Percentiles rank a stretch among this genome's conserved stretches.
phyloP scores from a whole-genome alignment of 2,888 invertebrate genomes.

The Melolontha melolontha region DNA sequence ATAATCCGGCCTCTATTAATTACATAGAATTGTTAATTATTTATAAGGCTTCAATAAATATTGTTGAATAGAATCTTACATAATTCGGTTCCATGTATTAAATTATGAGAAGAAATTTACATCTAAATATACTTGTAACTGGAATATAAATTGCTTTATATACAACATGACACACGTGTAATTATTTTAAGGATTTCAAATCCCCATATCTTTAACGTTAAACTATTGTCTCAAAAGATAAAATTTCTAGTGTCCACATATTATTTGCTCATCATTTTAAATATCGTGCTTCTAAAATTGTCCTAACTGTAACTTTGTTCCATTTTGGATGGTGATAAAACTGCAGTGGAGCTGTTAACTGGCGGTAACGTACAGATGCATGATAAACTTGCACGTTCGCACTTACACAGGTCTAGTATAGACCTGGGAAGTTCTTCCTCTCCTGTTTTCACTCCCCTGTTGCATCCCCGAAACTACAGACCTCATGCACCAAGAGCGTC shows the following conservation, averaged over 20 bases:
- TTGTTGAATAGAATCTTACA: too few relatives aligned
- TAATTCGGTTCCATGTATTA: too few relatives aligned
- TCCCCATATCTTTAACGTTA: not conserved
- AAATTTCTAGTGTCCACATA: constrained; percentile 22
- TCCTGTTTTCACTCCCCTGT: constrained; percentile 55
- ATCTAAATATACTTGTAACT: too few relatives aligned
- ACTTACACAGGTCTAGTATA: constrained; percentile 59
- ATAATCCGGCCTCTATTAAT: too few relatives aligned
- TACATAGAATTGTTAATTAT: too few relatives aligned
- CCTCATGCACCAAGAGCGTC: constrained; percentile 72
- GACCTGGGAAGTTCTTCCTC: constrained; percentile 59
- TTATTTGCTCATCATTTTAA: not conserved
- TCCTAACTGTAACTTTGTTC: constrained; percentile 47
- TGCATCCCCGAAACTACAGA: constrained; percentile 61
- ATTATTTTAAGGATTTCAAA: too few relatives aligned
- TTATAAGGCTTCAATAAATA: too few relatives aligned
- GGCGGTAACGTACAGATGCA: constrained; percentile 79
- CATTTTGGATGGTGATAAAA: constrained; percentile 55
- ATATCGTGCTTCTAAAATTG: not conserved
- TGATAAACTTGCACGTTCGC: constrained; percentile 65
- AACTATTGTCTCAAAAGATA: not conserved
- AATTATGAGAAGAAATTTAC: too few relatives aligned
- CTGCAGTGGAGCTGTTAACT: constrained; percentile 76
- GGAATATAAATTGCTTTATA: too few relatives aligned
- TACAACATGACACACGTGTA: too few relatives aligned